Percentiles rank a stretch among this genome's conserved stretches.
Evolutionary conservation across 2,113 vertebrate species (phyloP).

Genomic region (Silurus glanis): DNA sequence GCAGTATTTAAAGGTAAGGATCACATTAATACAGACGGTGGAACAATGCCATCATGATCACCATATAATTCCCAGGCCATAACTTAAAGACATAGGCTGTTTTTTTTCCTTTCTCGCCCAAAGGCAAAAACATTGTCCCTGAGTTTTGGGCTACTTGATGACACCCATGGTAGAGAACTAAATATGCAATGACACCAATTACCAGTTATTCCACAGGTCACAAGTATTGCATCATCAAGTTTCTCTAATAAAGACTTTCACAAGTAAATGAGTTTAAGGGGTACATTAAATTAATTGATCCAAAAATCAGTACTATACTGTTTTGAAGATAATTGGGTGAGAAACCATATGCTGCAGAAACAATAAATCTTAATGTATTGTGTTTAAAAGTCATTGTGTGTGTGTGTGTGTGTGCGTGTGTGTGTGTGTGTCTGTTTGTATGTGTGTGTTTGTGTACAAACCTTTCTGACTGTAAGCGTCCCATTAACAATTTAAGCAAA

Average conservation of each 20-base stretch:
- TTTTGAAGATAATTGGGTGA: too few relatives aligned
- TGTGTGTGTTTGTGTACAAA: too few relatives aligned
- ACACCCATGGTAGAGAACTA: constrained; percentile 79
- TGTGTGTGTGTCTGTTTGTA: too few relatives aligned
- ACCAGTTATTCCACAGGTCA: constrained; percentile 43
- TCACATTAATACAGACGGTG: constrained; percentile 92
- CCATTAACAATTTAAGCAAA: too few relatives aligned
- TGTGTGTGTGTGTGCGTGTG: constrained; percentile 3
- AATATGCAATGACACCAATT: constrained; percentile 62
- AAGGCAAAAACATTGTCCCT: constrained; percentile 76
- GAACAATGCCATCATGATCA: constrained; percentile 88
- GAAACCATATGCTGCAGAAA: too few relatives aligned
- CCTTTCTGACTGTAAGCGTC: too few relatives aligned
- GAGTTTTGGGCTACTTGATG: constrained; percentile 57
- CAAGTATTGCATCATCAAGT: constrained; percentile 23
- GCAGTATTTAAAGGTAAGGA: constrained; percentile 91
- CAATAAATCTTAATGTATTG: background rate
- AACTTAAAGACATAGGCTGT: constrained; percentile 80
- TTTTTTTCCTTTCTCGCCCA: constrained; percentile 45
- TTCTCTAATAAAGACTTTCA: constrained; percentile 23
- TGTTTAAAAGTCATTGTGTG: constrained; percentile 34
- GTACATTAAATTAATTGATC: constrained; percentile 11
- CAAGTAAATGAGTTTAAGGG: background rate
- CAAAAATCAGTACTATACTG: background rate
- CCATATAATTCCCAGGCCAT: constrained; percentile 79